Percentiles rank a stretch among this genome's conserved stretches.
These are phyloP conservation scores for Drosophila eohydei DNA, from an alignment of 2,888 invertebrate genomes.

Conservation along the genomic window DNA sequence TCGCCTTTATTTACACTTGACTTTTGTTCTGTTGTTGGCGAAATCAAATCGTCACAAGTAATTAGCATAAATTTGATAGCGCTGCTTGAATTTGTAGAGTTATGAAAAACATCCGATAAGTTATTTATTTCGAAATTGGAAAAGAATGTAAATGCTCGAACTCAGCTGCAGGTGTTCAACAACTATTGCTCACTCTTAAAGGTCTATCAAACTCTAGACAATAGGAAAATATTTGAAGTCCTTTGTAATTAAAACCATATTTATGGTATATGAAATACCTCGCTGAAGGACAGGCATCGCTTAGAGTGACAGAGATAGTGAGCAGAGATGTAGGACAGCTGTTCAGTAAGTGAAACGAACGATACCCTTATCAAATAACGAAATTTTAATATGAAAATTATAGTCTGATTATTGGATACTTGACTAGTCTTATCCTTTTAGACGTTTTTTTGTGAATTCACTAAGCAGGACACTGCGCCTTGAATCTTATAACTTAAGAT, in stretches of 20 bases:
- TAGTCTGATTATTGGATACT: too few relatives aligned
- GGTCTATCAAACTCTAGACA: not conserved
- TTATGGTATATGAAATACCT: too few relatives aligned
- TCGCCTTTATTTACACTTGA: slow-evolving; percentile 32
- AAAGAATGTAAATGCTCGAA: not conserved
- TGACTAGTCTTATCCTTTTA: too few relatives aligned
- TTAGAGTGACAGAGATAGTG: too few relatives aligned
- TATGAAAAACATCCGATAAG: slow-evolving; percentile 17
- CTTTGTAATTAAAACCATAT: not conserved
- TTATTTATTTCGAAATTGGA: not conserved
- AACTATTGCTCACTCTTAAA: not conserved
- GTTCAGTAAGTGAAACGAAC: too few relatives aligned
- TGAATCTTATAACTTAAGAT: too few relatives aligned
- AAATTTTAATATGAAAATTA: too few relatives aligned
- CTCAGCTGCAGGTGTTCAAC: not conserved
- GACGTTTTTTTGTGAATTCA: too few relatives aligned
- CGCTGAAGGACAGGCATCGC: too few relatives aligned
- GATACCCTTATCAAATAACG: too few relatives aligned
- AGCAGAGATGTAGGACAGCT: too few relatives aligned
- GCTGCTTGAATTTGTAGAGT: slow-evolving; percentile 31
- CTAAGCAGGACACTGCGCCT: too few relatives aligned
- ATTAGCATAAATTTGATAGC: slow-evolving; percentile 57
- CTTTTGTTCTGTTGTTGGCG: slow-evolving; percentile 38
- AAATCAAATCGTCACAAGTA: slow-evolving; percentile 60
- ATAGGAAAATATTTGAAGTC: not conserved